Percentiles rank a stretch among this genome's conserved stretches.
Evolutionary conservation across 2,888 invertebrate genomes (phyloP).

Genomic region (Epicampocera succincta): DNA sequence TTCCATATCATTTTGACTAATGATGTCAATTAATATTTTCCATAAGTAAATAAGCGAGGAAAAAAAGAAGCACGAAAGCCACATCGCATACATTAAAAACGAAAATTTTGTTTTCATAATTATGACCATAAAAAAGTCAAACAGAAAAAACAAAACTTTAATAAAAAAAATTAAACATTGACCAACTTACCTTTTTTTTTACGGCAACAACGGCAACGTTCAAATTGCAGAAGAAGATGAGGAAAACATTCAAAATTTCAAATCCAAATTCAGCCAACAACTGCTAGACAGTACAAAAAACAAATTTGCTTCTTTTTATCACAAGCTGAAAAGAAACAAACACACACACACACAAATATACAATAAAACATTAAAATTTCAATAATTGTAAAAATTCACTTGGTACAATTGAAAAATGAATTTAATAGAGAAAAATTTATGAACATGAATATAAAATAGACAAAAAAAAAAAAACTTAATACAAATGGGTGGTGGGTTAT

Average conservation of each 20-base stretch:
- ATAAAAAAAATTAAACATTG: slow-evolving; percentile 53
- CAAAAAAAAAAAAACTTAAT: slow-evolving; percentile 23
- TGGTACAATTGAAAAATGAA: slow-evolving; percentile 64
- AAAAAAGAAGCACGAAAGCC: slow-evolving; percentile 30
- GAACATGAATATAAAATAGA: too few relatives aligned
- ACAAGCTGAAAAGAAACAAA: slow-evolving; percentile 51
- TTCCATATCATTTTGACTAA: slow-evolving; percentile 68
- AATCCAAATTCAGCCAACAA: slow-evolving; percentile 46
- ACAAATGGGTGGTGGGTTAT: slow-evolving; percentile 64
- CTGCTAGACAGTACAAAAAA: slow-evolving; percentile 36
- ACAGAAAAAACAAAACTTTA: neutral
- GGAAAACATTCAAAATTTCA: slow-evolving; percentile 1
- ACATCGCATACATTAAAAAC: slow-evolving; percentile 44
- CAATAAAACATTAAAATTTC: slow-evolving; percentile 55
- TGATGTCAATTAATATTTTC: slow-evolving; percentile 68
- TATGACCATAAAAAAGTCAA: slow-evolving; percentile 52
- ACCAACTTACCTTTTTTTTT: slow-evolving; percentile 64
- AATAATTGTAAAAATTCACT: slow-evolving; percentile 64
- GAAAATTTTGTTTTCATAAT: slow-evolving; percentile 56
- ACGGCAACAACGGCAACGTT: slow-evolving; percentile 10
- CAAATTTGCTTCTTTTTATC: slow-evolving; percentile 47
- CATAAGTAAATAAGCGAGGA: slow-evolving; percentile 32
- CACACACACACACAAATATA: slow-evolving; percentile 24
- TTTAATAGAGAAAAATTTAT: slow-evolving; percentile 5
- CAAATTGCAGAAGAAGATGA: slow-evolving; percentile 19